Evolutionary conservation across 1,140 invertebrate species (phyloP), one percentile per base, ranked within the genome.

Genomic region (Acarapis woodi): DNA sequence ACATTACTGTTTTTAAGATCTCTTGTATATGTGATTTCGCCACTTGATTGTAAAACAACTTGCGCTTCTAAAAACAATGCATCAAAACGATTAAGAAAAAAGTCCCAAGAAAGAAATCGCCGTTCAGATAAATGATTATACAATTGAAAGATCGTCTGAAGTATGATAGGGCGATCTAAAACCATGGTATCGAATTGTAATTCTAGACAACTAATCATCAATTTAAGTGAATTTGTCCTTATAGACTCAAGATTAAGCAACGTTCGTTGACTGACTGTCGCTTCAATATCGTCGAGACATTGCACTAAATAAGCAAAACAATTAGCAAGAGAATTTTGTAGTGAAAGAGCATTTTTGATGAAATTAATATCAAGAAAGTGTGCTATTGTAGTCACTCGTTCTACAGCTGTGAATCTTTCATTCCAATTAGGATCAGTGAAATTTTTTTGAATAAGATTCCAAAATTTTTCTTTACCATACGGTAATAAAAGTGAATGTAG

Each of bases 61-160:
- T 94, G 85, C 1, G 82, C 78, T 57, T 99, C 93, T 9, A 97
- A 56, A 47, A 87, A 88, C 2, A 99, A 58, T 0, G 79, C 73
- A 51, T 97, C 90, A 55, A 99, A 96, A 32, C 88, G 66, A 54
- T 85, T 85, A 3, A 94, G 62, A 53, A 99, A 99, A 60, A 99
- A 97, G 40, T 96, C 83, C 88, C 90, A 99, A 1, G 71, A 70
- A 5, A 97, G 62, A 41, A 96, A 78, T 44, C 70, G 68, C 26
- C 83, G 62, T 51, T 93, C 79, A 42, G 73, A 75, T 2, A 97
- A 62, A 4, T 78, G 73, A 51, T 87, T 90, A 49, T 87, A 76
- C 2, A 99, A 62, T 51, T 94, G 78, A 56, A 87, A 83, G 14
- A 99, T 63, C 0, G 78, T 74, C 54, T 93, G 82, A n/a, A 99